Conservation (phyloP, 23 tunicate species). For the Ascidia mentula region DNA sequence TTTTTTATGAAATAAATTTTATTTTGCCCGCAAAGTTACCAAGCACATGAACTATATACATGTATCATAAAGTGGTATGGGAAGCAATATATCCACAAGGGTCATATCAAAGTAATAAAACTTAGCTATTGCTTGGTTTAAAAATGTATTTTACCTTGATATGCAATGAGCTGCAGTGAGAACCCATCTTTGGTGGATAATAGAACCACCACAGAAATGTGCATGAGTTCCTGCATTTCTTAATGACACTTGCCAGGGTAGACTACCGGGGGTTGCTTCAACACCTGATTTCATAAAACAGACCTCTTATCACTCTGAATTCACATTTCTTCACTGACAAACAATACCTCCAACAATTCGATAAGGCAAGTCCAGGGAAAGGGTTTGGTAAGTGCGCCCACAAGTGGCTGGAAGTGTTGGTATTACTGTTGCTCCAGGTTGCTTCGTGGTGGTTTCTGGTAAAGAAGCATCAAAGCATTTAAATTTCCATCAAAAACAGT, state of each 20-base stretch:
- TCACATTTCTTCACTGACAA: background rate
- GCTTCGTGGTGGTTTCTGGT: background rate
- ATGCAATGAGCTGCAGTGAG: conserved; percentile 54
- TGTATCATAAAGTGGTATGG: too few species aligned
- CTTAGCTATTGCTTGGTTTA: too few species aligned
- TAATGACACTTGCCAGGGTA: conserved; percentile 64
- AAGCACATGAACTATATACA: too few species aligned
- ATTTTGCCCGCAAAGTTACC: too few species aligned
- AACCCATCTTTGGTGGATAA: conserved; percentile 30
- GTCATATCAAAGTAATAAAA: too few species aligned
- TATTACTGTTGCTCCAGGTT: background rate
- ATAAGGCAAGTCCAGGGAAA: background rate
- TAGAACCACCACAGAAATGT: conserved; percentile 44
- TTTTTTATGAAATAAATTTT: too few species aligned
- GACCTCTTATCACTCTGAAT: background rate
- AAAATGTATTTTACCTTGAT: conserved; percentile 28
- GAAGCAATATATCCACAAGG: too few species aligned
- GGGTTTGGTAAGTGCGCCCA: background rate
- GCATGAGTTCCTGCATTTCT: conserved; percentile 4
- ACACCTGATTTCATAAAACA: conserved; percentile 9
- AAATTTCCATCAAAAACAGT: background rate
- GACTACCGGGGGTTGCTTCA: conserved; percentile 27
- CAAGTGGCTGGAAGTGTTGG: conserved; percentile 7
- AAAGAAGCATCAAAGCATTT: background rate
- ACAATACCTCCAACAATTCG: conserved; percentile 23